phyloP scores from a whole-genome alignment of 2,113 vertebrate genomes.

The Nothobranchius furzeri region DNA sequence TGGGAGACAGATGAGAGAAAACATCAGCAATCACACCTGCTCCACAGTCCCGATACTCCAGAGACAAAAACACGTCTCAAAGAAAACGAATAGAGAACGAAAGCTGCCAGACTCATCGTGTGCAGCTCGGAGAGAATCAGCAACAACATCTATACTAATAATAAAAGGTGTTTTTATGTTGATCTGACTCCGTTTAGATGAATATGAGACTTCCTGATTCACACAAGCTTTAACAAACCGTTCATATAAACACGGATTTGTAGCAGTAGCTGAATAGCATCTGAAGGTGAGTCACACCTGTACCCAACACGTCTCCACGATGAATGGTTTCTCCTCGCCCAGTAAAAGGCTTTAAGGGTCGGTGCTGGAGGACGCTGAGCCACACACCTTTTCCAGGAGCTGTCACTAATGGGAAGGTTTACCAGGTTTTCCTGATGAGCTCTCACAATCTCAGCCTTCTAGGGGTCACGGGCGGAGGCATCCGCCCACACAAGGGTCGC shows the following conservation, averaged over 20 bases:
- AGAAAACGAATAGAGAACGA: background rate
- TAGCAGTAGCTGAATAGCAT: background rate
- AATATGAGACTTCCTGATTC: constrained; percentile 37
- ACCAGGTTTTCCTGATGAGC: constrained; percentile 25
- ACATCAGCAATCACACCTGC: constrained; percentile 43
- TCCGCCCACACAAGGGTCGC: constrained; percentile 59
- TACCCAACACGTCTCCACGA: background rate
- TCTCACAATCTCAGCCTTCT: constrained; percentile 39
- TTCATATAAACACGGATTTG: background rate
- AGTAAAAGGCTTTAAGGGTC: background rate
- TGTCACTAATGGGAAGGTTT: background rate
- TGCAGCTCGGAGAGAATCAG: too few species aligned
- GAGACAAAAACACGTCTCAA: background rate
- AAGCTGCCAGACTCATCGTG: too few species aligned
- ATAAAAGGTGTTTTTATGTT: background rate
- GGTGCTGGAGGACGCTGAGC: background rate
- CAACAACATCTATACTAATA: background rate
- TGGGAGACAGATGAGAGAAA: constrained; percentile 15
- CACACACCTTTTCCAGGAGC: constrained; percentile 10
- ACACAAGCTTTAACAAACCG: background rate
- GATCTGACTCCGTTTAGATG: constrained; percentile 17
- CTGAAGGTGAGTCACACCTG: background rate
- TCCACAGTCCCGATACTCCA: background rate
- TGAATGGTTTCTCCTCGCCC: background rate
- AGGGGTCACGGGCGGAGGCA: constrained; percentile 64